Base-by-base conservation (phyloP, 1,140 invertebrate species). In the Ceratosolen solmsi region DNA sequence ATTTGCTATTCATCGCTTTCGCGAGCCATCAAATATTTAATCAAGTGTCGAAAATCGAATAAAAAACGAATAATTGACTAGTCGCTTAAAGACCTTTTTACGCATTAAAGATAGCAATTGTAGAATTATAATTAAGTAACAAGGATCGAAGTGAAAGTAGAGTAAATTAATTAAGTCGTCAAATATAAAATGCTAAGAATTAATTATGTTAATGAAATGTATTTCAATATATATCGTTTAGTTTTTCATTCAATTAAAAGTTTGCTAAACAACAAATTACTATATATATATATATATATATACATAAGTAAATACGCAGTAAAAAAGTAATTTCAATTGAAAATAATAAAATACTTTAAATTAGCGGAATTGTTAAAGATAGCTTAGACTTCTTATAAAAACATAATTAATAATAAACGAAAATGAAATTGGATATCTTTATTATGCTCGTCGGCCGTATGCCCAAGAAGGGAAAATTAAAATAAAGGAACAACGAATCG, bases 401-500 rank as follows among this genome's bases (percentile, higher is more conserved):
- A n/a, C n/a, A n/a, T n/a, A n/a, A n/a, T n/a, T n/a, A n/a, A n/a
- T n/a, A n/a, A n/a, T n/a, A n/a, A 25, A 33, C 49, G 8, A 41
- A 22, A 65, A 46, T n/a, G 41, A 65, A 65, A 77, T 65, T 38
- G 49, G 63, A 71, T 71, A 71, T 56, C 30, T 49, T 71, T 71
- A 33, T 22, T 70, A 30, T 33, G 41, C n/a, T n/a, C n/a, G n/a
- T n/a, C n/a, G n/a, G n/a, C 20, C 58, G 13, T 22, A 54, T n/a
- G 25, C 11, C 38, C 25, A 41, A 46, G 49, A 56, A 79, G 56
- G 25, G 65, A 79, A 79, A 79, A 79, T 71, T 41, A 73, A 73
- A 80, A 80, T 63, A 17, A 22, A 49, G 15, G 27, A 41, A 80
- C 17, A 36, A 56, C 36, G 25, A 51, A 36, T 4, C 36, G 36